These are phyloP conservation scores for Dissostichus mawsoni DNA, from an alignment of 2,113 vertebrate genomes.

Conservation along the genomic window DNA sequence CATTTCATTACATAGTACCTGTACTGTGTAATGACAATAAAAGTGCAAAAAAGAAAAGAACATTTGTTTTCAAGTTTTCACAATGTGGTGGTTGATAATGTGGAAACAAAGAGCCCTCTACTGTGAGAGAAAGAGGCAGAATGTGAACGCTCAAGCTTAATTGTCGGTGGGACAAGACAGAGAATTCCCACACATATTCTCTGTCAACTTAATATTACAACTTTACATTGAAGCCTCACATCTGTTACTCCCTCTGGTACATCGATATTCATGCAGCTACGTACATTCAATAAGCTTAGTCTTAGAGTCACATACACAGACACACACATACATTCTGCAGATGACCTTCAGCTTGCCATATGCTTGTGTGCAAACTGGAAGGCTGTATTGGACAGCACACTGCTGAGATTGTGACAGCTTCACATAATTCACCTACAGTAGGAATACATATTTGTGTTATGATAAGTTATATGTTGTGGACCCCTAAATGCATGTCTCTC, in stretches of 20 bases:
- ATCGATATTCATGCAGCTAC: slow-evolving; percentile 61
- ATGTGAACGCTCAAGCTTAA: background rate
- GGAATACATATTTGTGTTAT: slow-evolving; percentile 60
- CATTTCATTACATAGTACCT: too few species aligned
- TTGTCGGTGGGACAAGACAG: slow-evolving; percentile 21
- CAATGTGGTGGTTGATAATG: background rate
- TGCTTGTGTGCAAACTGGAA: slow-evolving; percentile 46
- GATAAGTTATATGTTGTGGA: slow-evolving; percentile 44
- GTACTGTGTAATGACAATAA: too few species aligned
- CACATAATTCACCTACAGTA: slow-evolving; percentile 58
- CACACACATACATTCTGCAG: slow-evolving; percentile 5
- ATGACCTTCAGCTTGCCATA: slow-evolving; percentile 65
- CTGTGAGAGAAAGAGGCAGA: background rate
- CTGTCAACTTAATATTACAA: slow-evolving; percentile 36
- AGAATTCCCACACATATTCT: slow-evolving; percentile 39
- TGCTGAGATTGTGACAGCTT: slow-evolving; percentile 31
- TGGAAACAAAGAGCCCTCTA: background rate
- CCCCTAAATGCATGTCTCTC: slow-evolving; percentile 11
- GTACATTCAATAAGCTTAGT: slow-evolving; percentile 64
- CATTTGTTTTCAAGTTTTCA: background rate
- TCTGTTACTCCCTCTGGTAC: slow-evolving; percentile 45
- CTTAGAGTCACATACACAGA: slow-evolving; percentile 1
- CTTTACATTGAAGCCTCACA: slow-evolving; percentile 42
- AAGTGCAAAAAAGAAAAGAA: too few species aligned
- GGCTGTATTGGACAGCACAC: slow-evolving; percentile 39